Conservation (phyloP, 2,113 vertebrate species). For the Diadophis punctatus region DNA sequence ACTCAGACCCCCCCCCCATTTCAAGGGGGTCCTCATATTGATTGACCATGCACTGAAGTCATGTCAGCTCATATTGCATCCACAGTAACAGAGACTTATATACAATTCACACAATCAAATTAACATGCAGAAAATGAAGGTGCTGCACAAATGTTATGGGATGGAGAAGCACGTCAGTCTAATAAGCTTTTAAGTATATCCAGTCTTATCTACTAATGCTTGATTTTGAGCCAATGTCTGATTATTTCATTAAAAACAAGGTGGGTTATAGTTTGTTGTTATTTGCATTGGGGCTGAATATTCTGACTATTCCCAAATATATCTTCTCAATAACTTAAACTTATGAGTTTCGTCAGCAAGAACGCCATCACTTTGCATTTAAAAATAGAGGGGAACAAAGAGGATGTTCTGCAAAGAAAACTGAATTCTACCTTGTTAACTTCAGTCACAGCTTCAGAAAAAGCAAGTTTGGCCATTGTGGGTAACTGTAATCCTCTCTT, state of each 20-base stretch:
- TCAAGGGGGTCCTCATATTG: background rate
- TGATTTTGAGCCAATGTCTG: background rate
- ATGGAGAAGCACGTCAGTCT: background rate
- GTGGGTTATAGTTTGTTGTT: background rate
- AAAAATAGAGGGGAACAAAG: background rate
- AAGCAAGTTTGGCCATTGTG: slow-evolving; percentile 50
- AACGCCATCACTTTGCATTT: background rate
- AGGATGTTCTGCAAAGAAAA: background rate
- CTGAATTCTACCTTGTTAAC: slow-evolving; percentile 56
- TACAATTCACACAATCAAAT: background rate
- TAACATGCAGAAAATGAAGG: background rate
- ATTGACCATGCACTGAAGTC: background rate
- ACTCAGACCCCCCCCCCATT: background rate
- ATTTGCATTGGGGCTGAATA: background rate
- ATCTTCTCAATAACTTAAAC: background rate
- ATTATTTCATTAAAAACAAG: background rate
- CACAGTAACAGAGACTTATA: background rate
- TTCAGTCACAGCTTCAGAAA: slow-evolving; percentile 57
- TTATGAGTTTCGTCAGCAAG: background rate
- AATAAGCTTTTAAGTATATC: background rate
- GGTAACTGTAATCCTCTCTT: slow-evolving; percentile 62
- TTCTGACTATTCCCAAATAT: background rate
- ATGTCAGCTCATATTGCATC: background rate
- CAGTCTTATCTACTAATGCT: background rate
- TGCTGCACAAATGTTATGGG: background rate